Evolutionary conservation across 2,888 invertebrate species (phyloP).

Genomic region (Deladenus siricidicola): DNA sequence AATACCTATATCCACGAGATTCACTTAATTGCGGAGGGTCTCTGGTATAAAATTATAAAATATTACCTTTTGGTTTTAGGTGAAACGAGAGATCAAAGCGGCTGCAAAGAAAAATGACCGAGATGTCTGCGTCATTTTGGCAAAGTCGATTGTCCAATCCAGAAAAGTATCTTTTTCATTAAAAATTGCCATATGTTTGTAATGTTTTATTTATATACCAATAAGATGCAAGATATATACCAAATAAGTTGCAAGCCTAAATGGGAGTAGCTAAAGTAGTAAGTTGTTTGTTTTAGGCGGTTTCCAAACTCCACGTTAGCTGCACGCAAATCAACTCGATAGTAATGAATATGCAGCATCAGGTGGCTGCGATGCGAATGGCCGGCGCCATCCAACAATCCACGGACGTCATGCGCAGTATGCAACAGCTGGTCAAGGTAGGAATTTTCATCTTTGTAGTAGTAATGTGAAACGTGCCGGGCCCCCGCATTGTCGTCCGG

Average conservation of each 20-base stretch:
- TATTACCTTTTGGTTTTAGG: too few relatives aligned
- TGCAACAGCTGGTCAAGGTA: constrained; percentile 69
- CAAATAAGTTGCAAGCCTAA: too few relatives aligned
- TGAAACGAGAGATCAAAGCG: constrained; percentile 82
- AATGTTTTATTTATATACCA: too few relatives aligned
- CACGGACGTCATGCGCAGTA: constrained; percentile 95
- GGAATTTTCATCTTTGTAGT: background rate
- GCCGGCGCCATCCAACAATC: constrained; percentile 69
- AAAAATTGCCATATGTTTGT: background rate
- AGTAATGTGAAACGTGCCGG: too few relatives aligned
- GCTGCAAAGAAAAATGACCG: constrained; percentile 88
- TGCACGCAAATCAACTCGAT: constrained; percentile 96
- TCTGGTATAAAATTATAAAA: too few relatives aligned
- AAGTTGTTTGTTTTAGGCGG: constrained; percentile 62
- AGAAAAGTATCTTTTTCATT: constrained; percentile 54
- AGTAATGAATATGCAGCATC: constrained; percentile 93
- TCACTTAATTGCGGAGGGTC: background rate
- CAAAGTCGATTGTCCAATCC: constrained; percentile 49
- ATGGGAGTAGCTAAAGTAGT: too few relatives aligned
- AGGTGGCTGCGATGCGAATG: constrained; percentile 74
- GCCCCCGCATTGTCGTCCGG: too few relatives aligned
- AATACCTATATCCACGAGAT: too few relatives aligned
- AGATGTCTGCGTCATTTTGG: constrained; percentile 69
- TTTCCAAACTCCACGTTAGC: constrained; percentile 82
- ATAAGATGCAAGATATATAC: too few relatives aligned